These are phyloP conservation scores for Apteryx owenii DNA, from an alignment of 2,113 vertebrate species.

Conservation along the genomic window DNA sequence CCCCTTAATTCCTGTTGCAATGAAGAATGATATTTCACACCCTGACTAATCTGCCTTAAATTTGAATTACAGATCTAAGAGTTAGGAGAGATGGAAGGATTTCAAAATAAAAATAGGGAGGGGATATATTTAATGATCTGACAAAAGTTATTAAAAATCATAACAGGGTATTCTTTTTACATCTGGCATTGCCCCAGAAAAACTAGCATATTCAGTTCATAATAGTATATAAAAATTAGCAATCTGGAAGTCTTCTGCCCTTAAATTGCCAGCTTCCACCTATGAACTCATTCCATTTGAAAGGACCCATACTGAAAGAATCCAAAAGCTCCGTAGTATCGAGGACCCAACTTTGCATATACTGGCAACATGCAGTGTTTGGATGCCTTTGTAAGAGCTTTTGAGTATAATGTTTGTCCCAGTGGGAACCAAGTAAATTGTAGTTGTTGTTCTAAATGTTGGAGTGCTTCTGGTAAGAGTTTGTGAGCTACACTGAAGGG, in stretches of 20 bases:
- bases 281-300: not conserved
- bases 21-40: not conserved
- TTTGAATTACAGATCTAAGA: not conserved
- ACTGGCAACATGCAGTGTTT: not conserved
- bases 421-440: not conserved
- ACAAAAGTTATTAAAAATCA: not conserved
- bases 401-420: not conserved
- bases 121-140: not conserved
- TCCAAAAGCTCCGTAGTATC: not conserved
- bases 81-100: not conserved
- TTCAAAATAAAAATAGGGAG: not conserved
- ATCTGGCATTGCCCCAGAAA: not conserved
- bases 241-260: not conserved
- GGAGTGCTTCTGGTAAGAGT: not conserved
- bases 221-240: not conserved
- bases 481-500: not conserved
- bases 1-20: not conserved
- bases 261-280: not conserved
- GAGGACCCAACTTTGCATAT: not conserved
- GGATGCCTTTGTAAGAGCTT: not conserved
- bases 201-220: not conserved
- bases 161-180: not conserved
- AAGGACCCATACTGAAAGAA: not conserved
- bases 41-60: not conserved
- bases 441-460: not conserved